A percentile compares a stretch with the other conserved stretches of the same genome.
Evolutionary conservation across 2,113 vertebrate species (phyloP).

Genomic region (Turdus rufiventris): DNA sequence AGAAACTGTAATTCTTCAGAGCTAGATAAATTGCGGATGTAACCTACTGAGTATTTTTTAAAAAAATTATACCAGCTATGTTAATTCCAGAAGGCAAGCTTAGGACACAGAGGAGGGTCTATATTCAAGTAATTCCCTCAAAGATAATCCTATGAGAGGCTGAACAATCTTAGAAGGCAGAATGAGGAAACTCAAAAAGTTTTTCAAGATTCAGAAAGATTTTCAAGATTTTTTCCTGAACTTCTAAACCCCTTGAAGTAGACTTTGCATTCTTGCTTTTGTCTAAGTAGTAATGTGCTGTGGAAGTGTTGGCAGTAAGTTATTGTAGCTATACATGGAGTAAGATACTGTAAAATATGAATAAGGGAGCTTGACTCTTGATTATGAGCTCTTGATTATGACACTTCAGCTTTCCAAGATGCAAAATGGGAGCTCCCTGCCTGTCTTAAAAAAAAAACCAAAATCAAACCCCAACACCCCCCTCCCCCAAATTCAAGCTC

Average conservation of each 20-base stretch:
- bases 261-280: neutral
- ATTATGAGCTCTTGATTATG: neutral
- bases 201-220: neutral
- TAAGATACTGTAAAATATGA: neutral
- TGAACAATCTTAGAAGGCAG: neutral
- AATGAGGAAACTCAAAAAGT: neutral
- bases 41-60: neutral
- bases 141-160: neutral
- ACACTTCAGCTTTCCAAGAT: neutral
- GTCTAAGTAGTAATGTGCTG: neutral
- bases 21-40: neutral
- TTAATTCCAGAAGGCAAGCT: neutral
- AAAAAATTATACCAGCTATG: neutral
- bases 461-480: accelerated
- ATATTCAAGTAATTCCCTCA: neutral
- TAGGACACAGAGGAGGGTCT: neutral
- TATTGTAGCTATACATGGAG: neutral
- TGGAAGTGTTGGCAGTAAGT: neutral
- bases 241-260: neutral
- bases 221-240: neutral
- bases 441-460: neutral
- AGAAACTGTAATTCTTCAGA: neutral
- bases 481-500: accelerated
- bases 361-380: neutral
- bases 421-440: neutral